Evolutionary conservation across 2,797 vertebrate species (phyloP).

Genomic region (Periophthalmus magnuspinnatus): DNA sequence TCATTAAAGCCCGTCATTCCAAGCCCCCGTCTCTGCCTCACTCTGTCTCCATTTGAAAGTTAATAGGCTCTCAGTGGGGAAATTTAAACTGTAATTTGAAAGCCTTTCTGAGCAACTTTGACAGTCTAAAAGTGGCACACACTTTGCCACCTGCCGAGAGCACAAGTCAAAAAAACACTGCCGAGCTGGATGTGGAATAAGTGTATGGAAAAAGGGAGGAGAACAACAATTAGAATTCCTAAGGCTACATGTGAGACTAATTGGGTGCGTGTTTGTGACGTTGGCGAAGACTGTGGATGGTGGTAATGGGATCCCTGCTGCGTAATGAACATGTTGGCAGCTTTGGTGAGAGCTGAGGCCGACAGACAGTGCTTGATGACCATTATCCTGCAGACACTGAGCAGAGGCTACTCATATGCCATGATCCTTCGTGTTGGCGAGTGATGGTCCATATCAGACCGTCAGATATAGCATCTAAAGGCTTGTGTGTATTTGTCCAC

Average conservation of each 20-base stretch:
- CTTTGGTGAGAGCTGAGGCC: conserved; percentile 64
- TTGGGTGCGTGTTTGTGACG: conserved; percentile 75
- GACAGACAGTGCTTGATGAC: conserved; percentile 61
- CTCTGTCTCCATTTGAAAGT: conserved; percentile 46
- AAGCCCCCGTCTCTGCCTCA: conserved; percentile 26
- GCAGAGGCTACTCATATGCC: conserved; percentile 25
- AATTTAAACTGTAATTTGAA: conserved; percentile 66
- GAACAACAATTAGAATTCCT: conserved; percentile 76
- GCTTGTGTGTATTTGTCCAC: no score
- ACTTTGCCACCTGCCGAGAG: conserved; percentile 56
- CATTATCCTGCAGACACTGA: conserved; percentile 36
- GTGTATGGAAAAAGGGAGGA: conserved; percentile 46
- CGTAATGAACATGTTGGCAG: conserved; percentile 79
- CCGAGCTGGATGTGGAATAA: conserved; percentile 36
- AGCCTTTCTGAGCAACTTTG: conserved; percentile 60
- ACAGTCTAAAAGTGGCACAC: conserved; percentile 62
- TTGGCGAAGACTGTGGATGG: conserved; percentile 64
- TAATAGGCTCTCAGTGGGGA: conserved; percentile 58
- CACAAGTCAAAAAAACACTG: conserved; percentile 40
- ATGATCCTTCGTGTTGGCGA: not conserved
- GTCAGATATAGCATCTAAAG: no score
- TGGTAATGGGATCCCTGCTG: conserved; percentile 75
- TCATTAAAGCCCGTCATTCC: conserved; percentile 13
- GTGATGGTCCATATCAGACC: not conserved
- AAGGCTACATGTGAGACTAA: conserved; percentile 73